phyloP scores from a whole-genome alignment of 2,797 vertebrate genomes.

The Aselliscus stoliczkanus region DNA sequence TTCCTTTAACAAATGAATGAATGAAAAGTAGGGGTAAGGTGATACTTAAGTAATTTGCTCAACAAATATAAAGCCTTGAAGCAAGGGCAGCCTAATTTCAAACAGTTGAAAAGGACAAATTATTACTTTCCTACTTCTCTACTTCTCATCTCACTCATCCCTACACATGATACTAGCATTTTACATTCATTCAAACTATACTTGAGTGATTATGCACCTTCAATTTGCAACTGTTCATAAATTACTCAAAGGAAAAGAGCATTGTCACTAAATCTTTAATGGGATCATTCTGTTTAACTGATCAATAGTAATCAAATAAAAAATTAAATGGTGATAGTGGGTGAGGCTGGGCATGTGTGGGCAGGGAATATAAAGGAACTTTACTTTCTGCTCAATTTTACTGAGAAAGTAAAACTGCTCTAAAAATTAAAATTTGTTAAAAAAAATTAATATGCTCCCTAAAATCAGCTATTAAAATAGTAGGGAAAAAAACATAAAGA shows the following conservation, averaged over 20 bases:
- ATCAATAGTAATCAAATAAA: neutral
- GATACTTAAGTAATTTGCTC: neutral
- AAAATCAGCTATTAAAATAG: neutral
- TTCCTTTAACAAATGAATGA: neutral
- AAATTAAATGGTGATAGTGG: neutral
- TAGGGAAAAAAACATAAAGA: neutral
- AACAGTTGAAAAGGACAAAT: neutral
- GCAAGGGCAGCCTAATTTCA: neutral
- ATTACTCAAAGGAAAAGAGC: neutral
- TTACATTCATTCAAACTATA: neutral
- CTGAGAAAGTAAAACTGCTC: neutral
- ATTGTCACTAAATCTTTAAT: neutral
- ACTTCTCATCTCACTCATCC: neutral
- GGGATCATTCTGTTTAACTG: neutral
- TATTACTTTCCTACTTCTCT: neutral
- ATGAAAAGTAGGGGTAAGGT: neutral
- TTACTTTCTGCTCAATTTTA: neutral
- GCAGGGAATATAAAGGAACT: neutral
- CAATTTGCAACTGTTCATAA: neutral
- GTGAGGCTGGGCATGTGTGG: neutral
- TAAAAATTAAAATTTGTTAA: conserved; percentile 21
- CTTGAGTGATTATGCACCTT: neutral
- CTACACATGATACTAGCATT: neutral
- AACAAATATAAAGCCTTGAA: neutral
- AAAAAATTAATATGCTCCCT: neutral